phyloP scores from a whole-genome alignment of 2,113 vertebrate species.

The Carollia perspicillata region DNA sequence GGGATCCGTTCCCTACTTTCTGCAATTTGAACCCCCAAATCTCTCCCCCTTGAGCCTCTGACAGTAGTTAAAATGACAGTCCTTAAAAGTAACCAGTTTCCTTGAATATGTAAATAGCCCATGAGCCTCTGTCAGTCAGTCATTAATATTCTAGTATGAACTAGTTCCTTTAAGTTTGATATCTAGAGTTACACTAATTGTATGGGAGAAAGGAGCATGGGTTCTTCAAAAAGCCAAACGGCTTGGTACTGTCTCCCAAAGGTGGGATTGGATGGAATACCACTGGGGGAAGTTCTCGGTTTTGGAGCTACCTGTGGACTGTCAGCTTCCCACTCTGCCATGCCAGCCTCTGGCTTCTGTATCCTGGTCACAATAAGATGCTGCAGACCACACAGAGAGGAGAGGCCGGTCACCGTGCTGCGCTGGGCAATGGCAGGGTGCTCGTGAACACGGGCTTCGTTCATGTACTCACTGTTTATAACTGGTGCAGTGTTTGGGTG shows the following conservation, averaged over 20 bases:
- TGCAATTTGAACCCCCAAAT: not conserved
- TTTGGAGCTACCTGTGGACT: not conserved
- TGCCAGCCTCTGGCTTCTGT: not conserved
- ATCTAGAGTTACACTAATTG: not conserved
- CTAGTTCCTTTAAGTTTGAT: not conserved
- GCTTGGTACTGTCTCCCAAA: not conserved
- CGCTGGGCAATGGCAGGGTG: not conserved
- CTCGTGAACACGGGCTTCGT: not conserved
- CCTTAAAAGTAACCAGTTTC: not conserved
- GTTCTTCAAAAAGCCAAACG: not conserved
- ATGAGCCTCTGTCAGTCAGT: not conserved
- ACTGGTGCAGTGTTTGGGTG: not conserved
- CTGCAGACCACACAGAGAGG: not conserved
- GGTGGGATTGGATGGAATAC: not conserved
- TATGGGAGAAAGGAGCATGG: not conserved
- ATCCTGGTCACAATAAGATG: not conserved
- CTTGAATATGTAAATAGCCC: not conserved
- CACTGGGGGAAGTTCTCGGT: not conserved
- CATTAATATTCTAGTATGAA: not conserved
- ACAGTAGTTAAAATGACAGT: conserved; percentile 6
- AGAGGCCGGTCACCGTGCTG: not conserved
- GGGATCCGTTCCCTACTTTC: not conserved
- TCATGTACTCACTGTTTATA: not conserved
- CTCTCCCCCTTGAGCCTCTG: not conserved
- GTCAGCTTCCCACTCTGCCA: not conserved